phyloP scores from a whole-genome alignment of 2,888 invertebrate species.

The Heliconius aoede region DNA sequence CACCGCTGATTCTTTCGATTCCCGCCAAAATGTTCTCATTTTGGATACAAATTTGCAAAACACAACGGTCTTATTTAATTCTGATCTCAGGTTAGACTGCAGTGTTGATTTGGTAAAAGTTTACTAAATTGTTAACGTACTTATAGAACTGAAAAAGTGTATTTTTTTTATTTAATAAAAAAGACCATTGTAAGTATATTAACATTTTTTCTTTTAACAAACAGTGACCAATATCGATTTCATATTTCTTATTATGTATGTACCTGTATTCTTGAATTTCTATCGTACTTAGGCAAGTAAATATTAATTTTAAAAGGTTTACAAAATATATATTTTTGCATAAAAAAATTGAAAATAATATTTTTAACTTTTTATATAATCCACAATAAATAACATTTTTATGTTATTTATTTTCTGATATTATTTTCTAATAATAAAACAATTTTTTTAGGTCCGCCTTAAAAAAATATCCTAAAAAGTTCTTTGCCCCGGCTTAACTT shows the following conservation, averaged over 20 bases:
- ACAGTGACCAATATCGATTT: background rate
- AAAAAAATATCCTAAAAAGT: background rate
- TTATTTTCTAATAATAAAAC: background rate
- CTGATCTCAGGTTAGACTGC: slow-evolving; percentile 77
- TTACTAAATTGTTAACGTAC: slow-evolving; percentile 82
- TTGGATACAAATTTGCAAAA: slow-evolving; percentile 51
- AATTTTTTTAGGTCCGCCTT: background rate
- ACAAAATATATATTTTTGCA: background rate
- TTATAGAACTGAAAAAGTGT: slow-evolving; percentile 81
- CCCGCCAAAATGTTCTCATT: slow-evolving; percentile 49
- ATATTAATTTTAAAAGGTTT: background rate
- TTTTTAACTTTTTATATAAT: no score
- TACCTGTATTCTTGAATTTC: background rate
- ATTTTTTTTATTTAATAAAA: slow-evolving; percentile 81
- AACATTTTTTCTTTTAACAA: slow-evolving; percentile 37
- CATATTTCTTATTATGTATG: background rate
- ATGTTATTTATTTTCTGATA: no score
- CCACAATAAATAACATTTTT: no score
- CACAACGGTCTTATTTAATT: slow-evolving; percentile 54
- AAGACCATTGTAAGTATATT: slow-evolving; percentile 72
- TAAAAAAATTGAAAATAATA: no score
- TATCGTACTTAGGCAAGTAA: background rate
- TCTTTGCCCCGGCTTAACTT: background rate
- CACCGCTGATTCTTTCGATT: slow-evolving; percentile 45
- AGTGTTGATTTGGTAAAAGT: slow-evolving; percentile 80